Evolutionary conservation across 2,888 invertebrate genomes (phyloP).

Genomic region (Andrena haemorrhoa): DNA sequence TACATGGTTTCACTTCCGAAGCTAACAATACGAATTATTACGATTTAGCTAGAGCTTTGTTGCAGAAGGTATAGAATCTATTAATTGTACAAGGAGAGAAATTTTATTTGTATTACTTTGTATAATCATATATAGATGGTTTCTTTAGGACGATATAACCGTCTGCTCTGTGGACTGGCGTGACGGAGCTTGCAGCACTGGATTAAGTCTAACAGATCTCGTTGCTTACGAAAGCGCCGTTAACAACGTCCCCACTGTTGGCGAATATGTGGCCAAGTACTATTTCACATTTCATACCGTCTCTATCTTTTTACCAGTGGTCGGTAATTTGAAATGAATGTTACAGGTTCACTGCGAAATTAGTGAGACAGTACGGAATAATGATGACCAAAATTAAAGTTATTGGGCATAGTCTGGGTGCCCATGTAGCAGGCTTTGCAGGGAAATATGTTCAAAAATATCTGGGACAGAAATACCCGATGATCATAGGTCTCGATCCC

Average conservation of each 20-base stretch:
- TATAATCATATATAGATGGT: not conserved
- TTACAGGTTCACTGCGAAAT: not conserved
- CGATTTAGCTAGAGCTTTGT: not conserved
- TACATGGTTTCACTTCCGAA: constrained; percentile 47
- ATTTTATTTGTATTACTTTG: not conserved
- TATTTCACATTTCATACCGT: not conserved
- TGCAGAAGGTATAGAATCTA: constrained; percentile 10
- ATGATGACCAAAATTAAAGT: not conserved
- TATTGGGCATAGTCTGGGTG: constrained; percentile 61
- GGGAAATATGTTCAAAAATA: constrained; percentile 3
- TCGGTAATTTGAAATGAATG: not conserved
- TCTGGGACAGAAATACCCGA: fast-evolving
- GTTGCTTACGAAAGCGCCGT: constrained; percentile 31
- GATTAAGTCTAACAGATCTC: not conserved
- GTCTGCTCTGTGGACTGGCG: constrained; percentile 48
- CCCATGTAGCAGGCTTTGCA: constrained; percentile 51
- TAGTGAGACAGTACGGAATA: not conserved
- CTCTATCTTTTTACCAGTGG: too few relatives aligned
- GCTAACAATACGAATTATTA: constrained; percentile 32
- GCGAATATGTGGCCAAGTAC: constrained; percentile 46
- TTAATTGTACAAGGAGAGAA: not conserved
- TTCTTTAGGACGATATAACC: constrained; percentile 23
- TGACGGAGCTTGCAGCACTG: constrained; percentile 41
- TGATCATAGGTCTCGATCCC: constrained; percentile 44
- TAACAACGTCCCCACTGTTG: constrained; percentile 27